Conservation (phyloP, 2,113 vertebrate species). For the Nothocercus nigrocapillus region DNA sequence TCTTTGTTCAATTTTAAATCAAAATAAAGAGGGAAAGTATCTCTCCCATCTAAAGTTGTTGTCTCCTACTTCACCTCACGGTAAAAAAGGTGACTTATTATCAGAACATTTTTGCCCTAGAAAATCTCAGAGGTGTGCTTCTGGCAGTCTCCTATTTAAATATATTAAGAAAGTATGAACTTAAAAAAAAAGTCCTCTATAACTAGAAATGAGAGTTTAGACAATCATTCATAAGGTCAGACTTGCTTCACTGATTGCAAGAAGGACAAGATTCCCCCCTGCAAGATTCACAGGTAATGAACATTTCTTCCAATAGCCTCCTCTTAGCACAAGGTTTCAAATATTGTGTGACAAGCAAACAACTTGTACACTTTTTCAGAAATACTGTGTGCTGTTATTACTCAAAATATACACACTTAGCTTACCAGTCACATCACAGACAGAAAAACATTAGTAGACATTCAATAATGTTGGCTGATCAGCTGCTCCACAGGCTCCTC, state of each 20-base stretch:
- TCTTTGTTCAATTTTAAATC: background rate
- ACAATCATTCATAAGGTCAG: background rate
- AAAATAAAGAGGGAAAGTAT: background rate
- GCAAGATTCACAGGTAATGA: accelerated
- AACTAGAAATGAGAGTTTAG: background rate
- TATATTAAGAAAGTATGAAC: background rate
- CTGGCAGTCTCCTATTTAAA: background rate
- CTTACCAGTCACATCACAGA: background rate
- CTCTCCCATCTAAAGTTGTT: background rate
- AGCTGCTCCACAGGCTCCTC: background rate
- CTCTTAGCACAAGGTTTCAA: background rate
- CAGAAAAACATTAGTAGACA: background rate
- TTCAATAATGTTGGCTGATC: background rate
- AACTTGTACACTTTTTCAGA: background rate
- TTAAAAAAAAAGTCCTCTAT: background rate
- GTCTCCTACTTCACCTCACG: background rate
- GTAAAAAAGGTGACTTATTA: background rate
- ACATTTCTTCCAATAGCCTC: background rate
- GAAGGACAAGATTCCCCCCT: background rate
- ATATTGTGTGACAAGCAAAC: background rate
- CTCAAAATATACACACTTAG: background rate
- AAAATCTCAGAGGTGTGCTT: background rate
- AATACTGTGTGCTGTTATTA: background rate
- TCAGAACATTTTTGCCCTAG: background rate
- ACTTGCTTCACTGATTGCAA: background rate